Evolutionary conservation across 2,113 vertebrate genomes (phyloP), one percentile per base, ranked within the genome.

Genomic region (Passer domesticus): DNA sequence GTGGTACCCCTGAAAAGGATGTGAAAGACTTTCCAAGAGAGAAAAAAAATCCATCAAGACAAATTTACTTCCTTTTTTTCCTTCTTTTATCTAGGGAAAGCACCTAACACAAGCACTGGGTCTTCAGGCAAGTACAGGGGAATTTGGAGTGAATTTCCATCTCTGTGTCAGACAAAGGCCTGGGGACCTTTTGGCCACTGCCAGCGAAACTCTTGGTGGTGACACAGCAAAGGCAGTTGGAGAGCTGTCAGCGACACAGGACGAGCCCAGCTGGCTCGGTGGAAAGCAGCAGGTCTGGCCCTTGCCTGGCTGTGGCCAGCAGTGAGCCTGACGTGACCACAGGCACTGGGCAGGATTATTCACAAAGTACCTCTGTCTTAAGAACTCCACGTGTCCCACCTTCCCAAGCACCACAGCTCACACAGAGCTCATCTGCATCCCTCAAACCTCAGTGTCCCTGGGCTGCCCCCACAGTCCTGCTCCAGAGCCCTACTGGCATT

Each of bases 191-290:
- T 52, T 22, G n/a, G 83, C 20, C 23, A 30, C 58, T 5, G 13
- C 53, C 52, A 10, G 24, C 33, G 83, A 60, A 87, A 62, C 41
- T 44, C 46, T 39, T 41, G 7, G 4, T 44, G 47, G 83, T 39
- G 60, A 59, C 25, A 52, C 39, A 83, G 68, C 43, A 25, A 9
- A 47, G 25, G 30, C 5, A 39, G 37, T 11, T 77, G 31, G 33
- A 63, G 73, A 56, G 89, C 41, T 46, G 49, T 9, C 11, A 8
- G 60, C 16, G 30, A 11, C 67, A 67, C 21, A 68, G 49, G 69
- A 67, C 4, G 49, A 80, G 59, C 43, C 22, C 35, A 49, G 15
- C 9, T 33, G 33, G n/a, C 85, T 60, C 0, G 0, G 10, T 1
- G 23, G 60, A 73, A 73, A 78, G 11, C 47, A 67, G 64, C 9